Base-by-base conservation (phyloP, 2,113 vertebrate genomes). In the Cebidichthys violaceus region DNA sequence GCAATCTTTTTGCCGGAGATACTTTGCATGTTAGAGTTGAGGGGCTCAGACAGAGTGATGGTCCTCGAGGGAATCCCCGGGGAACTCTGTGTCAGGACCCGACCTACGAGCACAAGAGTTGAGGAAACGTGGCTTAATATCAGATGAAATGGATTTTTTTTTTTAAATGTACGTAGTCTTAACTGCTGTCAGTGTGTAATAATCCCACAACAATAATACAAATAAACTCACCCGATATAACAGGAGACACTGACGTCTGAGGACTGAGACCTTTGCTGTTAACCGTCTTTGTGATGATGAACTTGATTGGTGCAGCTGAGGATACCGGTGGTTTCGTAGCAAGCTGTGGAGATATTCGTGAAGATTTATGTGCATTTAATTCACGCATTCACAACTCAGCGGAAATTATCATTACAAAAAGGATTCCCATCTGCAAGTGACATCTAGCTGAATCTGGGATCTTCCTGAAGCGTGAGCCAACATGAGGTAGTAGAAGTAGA, bases 231-330 rank as follows among this genome's bases (percentile, higher is more conserved):
- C 98, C 97, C 93, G 97, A 93, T 75, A 99, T 95, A 77, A 98
- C 95, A 71, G 97, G 96, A 75, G 97, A 93, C 0, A 97, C 95
- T 66, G 98, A 96, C 10, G 96, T 96, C 94, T 98, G 96, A 86
- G 96, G 96, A 69, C 84, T 90, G 55, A 99, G 93, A 72, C 96
- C 96, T 96, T 99, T 99, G 95, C 96, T 99, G 95, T 97, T 99
- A 33, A 99, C 95, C 31, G 97, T 97, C 92, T 99, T 99, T 81
- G 98, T 97, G 95, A 99, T 97, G 92, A 99, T 98, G 74, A 97
- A 94, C 92, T 99, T 99, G 74, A 99, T 96, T 1, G 98, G 97
- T 52, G 97, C 97, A 69, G 97, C 96, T 22, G 98, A 97, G 75
- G 98, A 97, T 33, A 95, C 96, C 73, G 97, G 96, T 1, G 96